Evolutionary conservation across 2,113 vertebrate genomes (phyloP), one percentile per base, ranked within the genome.

Genomic region (Sisor rabdophorus): DNA sequence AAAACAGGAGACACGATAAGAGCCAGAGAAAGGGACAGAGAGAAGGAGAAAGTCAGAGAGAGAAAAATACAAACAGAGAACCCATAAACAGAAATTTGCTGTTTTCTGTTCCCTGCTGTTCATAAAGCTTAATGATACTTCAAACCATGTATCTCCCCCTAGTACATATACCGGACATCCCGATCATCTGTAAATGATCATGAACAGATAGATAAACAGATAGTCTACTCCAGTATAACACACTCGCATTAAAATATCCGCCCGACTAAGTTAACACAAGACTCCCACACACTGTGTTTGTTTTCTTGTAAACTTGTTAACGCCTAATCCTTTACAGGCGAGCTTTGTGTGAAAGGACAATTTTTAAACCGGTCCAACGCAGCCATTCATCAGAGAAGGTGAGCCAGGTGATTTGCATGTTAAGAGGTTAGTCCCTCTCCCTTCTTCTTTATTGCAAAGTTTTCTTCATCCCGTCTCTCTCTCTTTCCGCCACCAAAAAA

Each of bases 381-480:
- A 82, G 77, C 74, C 83, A 83, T 82, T 83, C 75, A 82, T 89
- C 82, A 85, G 82, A 79, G 84, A 72, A 79, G 67, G 70, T 68
- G 65, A 55, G 52, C 77, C 73, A 77, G 64, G 76, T 76, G 82
- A 87, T 87, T 85, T 84, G 82, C 85, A 88, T 88, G 82, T 83
- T 83, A 81, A 87, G 77, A 86, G 71, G 61, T 82, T 80, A 82
- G 82, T 79, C 75, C 75, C 64, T 79, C 79, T 53, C 75, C 64
- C 75, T 72, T 71, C 59, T 24, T 63, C 76, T 80, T 81, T 80
- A 83, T 85, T 87, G 84, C 83, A 84, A 89, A 85, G 84, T 89
- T 87, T 44, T 86, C 80, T 56, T 47, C 81, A 73, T 87, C 82
- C 83, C 10, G 4, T 44, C 40, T 44, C 40, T 44, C 40, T 44